Conservation (phyloP, 2,113 vertebrate genomes). For the Elephantulus edwardii region DNA sequence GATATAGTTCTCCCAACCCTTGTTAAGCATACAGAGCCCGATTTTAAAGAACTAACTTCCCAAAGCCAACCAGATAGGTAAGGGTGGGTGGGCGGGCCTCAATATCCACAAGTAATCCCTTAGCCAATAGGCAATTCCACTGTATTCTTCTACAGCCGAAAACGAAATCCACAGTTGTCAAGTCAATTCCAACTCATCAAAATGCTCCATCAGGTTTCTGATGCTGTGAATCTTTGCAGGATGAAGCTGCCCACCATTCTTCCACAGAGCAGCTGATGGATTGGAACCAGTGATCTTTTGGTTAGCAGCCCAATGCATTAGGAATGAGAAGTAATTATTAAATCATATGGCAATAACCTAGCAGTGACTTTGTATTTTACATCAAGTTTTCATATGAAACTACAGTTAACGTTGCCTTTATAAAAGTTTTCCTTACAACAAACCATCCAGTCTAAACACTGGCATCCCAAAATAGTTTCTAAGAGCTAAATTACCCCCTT, state of each 20-base stretch:
- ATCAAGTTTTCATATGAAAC: not conserved
- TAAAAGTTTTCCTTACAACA: not conserved
- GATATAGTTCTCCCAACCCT: not conserved
- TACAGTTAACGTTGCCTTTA: not conserved
- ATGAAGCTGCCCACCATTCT: too few relatives aligned
- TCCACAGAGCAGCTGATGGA: too few relatives aligned
- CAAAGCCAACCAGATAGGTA: not conserved
- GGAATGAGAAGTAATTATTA: not conserved
- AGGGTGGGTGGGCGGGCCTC: not conserved
- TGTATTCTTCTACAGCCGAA: too few relatives aligned
- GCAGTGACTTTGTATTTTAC: not conserved
- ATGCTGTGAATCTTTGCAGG: too few relatives aligned
- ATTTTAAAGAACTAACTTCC: not conserved
- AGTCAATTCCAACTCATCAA: too few relatives aligned
- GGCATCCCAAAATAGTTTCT: not conserved
- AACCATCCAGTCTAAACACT: not conserved
- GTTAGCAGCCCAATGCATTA: too few relatives aligned
- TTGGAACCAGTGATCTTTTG: too few relatives aligned
- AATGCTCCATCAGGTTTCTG: too few relatives aligned
- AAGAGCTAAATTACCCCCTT: not conserved
- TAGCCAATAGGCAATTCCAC: not conserved
- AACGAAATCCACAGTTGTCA: too few relatives aligned
- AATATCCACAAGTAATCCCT: not conserved
- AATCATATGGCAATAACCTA: not conserved
- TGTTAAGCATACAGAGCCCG: not conserved